Evolutionary conservation across 2,888 invertebrate species (phyloP).

Genomic region (Protophormia terraenovae): DNA sequence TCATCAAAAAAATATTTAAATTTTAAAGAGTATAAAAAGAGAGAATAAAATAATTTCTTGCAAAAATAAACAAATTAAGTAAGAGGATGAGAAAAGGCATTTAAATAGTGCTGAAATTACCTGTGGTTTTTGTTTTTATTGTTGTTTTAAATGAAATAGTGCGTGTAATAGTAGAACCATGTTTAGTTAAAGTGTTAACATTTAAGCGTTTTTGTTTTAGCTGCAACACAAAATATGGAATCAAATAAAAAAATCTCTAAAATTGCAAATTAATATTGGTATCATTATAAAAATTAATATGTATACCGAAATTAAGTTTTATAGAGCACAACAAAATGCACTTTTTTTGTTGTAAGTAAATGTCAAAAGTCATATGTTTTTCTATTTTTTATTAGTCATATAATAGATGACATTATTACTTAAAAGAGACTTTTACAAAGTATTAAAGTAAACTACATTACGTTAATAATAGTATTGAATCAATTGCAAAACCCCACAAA

Average conservation of each 20-base stretch:
- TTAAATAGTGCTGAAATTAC: neutral
- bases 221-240: too few relatives aligned
- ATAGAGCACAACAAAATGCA: neutral
- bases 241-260: neutral
- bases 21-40: neutral
- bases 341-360: neutral
- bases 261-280: neutral
- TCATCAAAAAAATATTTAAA: neutral
- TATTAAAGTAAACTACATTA: too few relatives aligned
- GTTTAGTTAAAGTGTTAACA: neutral
- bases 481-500: too few relatives aligned
- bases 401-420: too few relatives aligned
- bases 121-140: neutral
- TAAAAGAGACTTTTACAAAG: too few relatives aligned
- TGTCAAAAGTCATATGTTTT: constrained; percentile 15
- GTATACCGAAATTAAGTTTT: neutral
- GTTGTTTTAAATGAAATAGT: neutral
- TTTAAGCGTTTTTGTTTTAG: neutral
- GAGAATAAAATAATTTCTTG: neutral
- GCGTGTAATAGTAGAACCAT: neutral
- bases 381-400: neutral
- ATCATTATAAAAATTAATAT: neutral
- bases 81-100: neutral
- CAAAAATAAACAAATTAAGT: neutral
- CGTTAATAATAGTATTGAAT: too few relatives aligned